Evolutionary conservation across 2,113 vertebrate genomes (phyloP), one percentile per base, ranked within the genome.

Genomic region (Hippocampus mohnikei): DNA sequence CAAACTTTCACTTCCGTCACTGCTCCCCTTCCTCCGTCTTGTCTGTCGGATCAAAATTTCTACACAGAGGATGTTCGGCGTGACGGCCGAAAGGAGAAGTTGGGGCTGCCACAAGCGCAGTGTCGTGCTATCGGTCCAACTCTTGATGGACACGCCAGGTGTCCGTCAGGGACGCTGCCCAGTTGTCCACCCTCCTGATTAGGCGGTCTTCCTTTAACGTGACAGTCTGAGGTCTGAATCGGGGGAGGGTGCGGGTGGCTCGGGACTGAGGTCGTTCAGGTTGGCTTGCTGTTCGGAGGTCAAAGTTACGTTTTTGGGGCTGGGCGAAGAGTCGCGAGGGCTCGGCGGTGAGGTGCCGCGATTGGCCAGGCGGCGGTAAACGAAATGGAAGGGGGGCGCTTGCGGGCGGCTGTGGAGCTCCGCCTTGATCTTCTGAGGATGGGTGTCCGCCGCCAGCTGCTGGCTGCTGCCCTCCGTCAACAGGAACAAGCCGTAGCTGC

Each of bases 371-470:
- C 93, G 93, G 56, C 92, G 94, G 89, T 94, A 99, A 63, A 99
- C 94, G 0, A 98, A 99, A 84, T 95, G 92, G 67, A 97, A 99
- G 41, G 93, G 88, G 40, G 93, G 88, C 3, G 92, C 87, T 10
- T 95, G 94, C 0, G 93, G 88, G 5, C 94, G 92, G 85, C 95
- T 97, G 86, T 96, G 95, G 70, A 98, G 78, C 86, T 98, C 94
- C 0, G 97, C 97, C 84, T 99, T 99, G 64, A 99, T 98, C 76
- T 95, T 96, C 80, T 98, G 97, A 15, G 97, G 97, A 83, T 95
- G 94, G 4, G 95, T 97, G 75, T 99, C 97, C 0, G 94, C 93
- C 0, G 96, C 94, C 64, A 99, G 92, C 80, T 96, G 96, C 87
- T 98, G 96, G 90, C 93, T 95, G 13, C 92, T 94, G 74, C 93